Base-by-base conservation (phyloP, 2,888 invertebrate genomes). In the Eristalinus aeneus region DNA sequence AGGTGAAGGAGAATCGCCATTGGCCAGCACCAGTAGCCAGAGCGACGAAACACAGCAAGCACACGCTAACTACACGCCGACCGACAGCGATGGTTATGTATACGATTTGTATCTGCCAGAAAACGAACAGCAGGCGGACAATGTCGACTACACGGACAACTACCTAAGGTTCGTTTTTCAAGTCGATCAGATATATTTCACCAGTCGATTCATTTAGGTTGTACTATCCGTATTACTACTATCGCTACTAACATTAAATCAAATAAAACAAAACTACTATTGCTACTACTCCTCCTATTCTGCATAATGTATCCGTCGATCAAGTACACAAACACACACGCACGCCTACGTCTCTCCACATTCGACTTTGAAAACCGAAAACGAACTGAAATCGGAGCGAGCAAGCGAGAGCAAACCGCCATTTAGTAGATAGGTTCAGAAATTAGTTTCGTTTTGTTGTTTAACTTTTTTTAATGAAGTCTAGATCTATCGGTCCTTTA, bases 51-150 rank as follows among this genome's bases (percentile, higher is more conserved):
- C 11, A 27, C 31, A 1, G 11, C 64, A 75, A 20, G 27, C 22
- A 12, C 27, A 53, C 27, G 12, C 76, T 68, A 67, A 87, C 61
- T 87, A 87, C 61, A 61, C 87, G 77, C 90, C 90, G 11, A 89
- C 89, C 23, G 91, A 92, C 82, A 91, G 91, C 8, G 90, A 93
- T 56, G 91, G 92, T 69, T 95, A 93, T 90, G 95, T 95, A 8
- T 95, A 95, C 88, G 95, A 95, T 91, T 92, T 95, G 32, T 95
- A 95, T 91, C 94, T 94, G 89, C 94, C 94, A 10, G 91, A 93
- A 88, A 93, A 93, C 88, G 93, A 93, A 22, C 93, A 93, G 88
- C 93, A 94, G 60, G 92, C 92, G 46, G 92, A 93, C 81, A 89
- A 93, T 87, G 90, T 91, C 77, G 92, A 92, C 89, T 89, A 92